phyloP scores from a whole-genome alignment of 2,888 invertebrate species.

The Clepsis dumicolana region DNA sequence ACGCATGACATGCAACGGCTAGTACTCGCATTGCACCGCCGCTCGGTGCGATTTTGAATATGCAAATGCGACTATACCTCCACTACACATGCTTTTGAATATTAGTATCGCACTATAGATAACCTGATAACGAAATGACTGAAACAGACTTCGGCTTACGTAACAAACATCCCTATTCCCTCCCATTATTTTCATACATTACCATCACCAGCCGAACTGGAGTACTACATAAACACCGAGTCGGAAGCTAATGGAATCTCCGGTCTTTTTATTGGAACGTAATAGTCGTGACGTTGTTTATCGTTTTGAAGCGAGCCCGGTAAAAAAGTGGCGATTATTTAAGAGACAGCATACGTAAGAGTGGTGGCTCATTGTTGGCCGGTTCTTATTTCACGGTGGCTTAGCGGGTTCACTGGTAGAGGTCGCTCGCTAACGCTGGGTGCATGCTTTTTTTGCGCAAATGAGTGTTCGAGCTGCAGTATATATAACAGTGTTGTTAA shows the following conservation, averaged over 20 bases:
- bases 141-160: neutral
- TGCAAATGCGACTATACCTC: no score
- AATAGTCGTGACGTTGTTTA: slow-evolving; percentile 45
- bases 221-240: slow-evolving; percentile 36
- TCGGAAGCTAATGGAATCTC: slow-evolving; percentile 37
- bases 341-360: slow-evolving; percentile 65
- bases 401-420: slow-evolving; percentile 59
- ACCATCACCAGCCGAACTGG: slow-evolving; percentile 28
- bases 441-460: slow-evolving; percentile 15
- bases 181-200: slow-evolving; percentile 29
- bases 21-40: neutral
- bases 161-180: slow-evolving; percentile 7
- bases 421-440: slow-evolving; percentile 26
- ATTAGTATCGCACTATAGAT: neutral
- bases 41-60: no score
- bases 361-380: slow-evolving; percentile 68
- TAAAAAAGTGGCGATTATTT: slow-evolving; percentile 54
- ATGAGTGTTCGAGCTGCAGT: neutral
- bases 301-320: slow-evolving; percentile 45
- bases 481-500: no score
- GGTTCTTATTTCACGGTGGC: slow-evolving; percentile 78
- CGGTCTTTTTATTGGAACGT: slow-evolving; percentile 38
- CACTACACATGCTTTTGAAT: neutral
- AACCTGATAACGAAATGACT: neutral
- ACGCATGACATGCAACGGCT: neutral